phyloP scores from a whole-genome alignment of 2,113 vertebrate genomes.

The Salvelinus sp. region DNA sequence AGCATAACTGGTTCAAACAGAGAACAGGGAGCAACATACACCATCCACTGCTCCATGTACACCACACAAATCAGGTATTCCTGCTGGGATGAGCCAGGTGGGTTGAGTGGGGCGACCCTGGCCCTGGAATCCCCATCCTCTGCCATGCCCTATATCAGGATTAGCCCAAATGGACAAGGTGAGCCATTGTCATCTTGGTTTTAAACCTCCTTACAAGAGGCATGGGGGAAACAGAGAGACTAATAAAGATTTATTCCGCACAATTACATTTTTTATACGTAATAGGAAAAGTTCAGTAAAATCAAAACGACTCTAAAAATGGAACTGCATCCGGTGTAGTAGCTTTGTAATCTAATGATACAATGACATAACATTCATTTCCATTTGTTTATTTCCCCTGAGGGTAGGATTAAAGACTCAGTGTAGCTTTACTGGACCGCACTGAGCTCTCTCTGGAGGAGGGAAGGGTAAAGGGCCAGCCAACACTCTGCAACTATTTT shows the following conservation, averaged over 20 bases:
- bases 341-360: constrained; percentile 59
- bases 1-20: neutral
- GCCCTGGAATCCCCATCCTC: neutral
- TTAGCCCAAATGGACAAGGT: constrained; percentile 22
- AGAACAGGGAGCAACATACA: no score
- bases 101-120: neutral
- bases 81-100: neutral
- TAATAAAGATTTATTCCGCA: constrained; percentile 37
- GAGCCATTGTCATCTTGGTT: constrained; percentile 27
- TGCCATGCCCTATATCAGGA: neutral
- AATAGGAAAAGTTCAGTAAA: constrained; percentile 37
- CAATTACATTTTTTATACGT: constrained; percentile 33
- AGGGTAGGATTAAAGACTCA: constrained; percentile 47
- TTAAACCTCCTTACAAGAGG: constrained; percentile 22
- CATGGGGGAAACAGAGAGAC: neutral
- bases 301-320: constrained; percentile 42
- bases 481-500: constrained; percentile 7
- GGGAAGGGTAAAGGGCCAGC: neutral
- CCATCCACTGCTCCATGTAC: neutral
- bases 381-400: constrained; percentile 50
- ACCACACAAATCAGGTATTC: constrained; percentile 15
- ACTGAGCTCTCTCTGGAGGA: constrained; percentile 13
- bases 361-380: constrained; percentile 57
- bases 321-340: constrained; percentile 32
- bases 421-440: constrained; percentile 35